Percentiles rank a stretch among this genome's conserved stretches.
These are phyloP conservation scores for Labrus mixtus DNA, from an alignment of 2,113 vertebrate genomes.

Conservation along the genomic window DNA sequence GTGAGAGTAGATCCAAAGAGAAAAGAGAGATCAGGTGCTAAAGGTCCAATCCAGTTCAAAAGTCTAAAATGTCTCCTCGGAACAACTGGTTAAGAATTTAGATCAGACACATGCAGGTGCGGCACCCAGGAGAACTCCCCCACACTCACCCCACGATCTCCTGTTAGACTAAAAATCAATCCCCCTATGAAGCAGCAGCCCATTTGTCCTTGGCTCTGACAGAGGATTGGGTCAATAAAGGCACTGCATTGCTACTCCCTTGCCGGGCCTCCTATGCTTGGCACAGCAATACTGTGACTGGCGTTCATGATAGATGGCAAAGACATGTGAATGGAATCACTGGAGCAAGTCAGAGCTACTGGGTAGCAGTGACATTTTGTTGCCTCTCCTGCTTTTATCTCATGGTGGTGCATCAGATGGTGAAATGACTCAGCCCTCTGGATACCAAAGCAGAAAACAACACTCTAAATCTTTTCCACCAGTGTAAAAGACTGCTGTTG, in stretches of 20 bases:
- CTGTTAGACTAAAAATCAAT: constrained; percentile 79
- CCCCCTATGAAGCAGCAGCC: constrained; percentile 59
- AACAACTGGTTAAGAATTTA: constrained; percentile 42
- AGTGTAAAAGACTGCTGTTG: background rate
- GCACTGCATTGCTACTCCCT: constrained; percentile 68
- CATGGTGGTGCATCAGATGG: constrained; percentile 30
- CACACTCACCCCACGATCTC: constrained; percentile 57
- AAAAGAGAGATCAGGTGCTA: background rate
- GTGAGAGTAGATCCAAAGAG: background rate
- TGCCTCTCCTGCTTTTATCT: constrained; percentile 47
- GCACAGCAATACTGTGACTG: constrained; percentile 77
- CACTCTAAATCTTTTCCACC: background rate
- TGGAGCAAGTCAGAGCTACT: constrained; percentile 39
- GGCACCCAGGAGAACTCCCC: constrained; percentile 24
- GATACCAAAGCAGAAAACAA: constrained; percentile 15
- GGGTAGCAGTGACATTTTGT: constrained; percentile 50
- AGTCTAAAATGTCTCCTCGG: constrained; percentile 17
- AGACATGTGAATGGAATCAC: constrained; percentile 65
- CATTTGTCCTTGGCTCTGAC: constrained; percentile 82
- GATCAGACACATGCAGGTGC: constrained; percentile 11
- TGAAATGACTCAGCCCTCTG: constrained; percentile 24
- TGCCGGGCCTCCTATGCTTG: constrained; percentile 70
- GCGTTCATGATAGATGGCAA: constrained; percentile 68
- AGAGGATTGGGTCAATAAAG: constrained; percentile 81
- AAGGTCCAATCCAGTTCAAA: background rate